A percentile compares a stretch with the other conserved stretches of the same genome.
Evolutionary conservation across 2,797 vertebrate species (phyloP).

Genomic region (Poecilia velifera): DNA sequence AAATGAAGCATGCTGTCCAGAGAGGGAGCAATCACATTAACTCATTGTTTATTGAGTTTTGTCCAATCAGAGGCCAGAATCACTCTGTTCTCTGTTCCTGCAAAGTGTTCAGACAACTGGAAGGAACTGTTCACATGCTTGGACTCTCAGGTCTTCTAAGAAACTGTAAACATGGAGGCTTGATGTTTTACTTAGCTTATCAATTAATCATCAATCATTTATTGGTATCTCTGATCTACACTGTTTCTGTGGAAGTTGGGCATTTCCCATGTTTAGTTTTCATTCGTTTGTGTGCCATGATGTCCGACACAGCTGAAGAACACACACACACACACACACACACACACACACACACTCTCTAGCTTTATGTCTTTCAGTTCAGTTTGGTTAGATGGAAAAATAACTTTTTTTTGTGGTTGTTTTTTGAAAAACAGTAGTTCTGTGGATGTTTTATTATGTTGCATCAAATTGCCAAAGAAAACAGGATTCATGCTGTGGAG

Average conservation of each 20-base stretch:
- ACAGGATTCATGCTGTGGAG: not conserved
- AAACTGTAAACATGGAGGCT: not conserved
- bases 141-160: not conserved
- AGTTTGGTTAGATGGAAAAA: not conserved
- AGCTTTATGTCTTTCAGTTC: not conserved
- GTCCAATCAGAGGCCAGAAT: conserved; percentile 17
- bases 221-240: not conserved
- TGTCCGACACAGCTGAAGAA: not conserved
- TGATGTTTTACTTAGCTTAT: not conserved
- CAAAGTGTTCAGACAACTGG: not conserved
- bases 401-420: too few relatives aligned
- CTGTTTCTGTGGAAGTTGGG: not conserved
- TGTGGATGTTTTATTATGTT: not conserved
- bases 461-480: not conserved
- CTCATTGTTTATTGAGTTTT: conserved; percentile 40
- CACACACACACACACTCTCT: not conserved
- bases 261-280: not conserved
- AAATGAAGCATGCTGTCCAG: conserved; percentile 24
- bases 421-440: not conserved
- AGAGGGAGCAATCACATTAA: conserved; percentile 51
- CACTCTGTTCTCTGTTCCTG: conserved; percentile 1
- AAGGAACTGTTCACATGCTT: not conserved
- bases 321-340: too few relatives aligned
- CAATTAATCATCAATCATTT: not conserved
- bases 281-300: not conserved